phyloP scores from a whole-genome alignment of 2,113 vertebrate species.

The Sterrhoptilus dennistouni region DNA sequence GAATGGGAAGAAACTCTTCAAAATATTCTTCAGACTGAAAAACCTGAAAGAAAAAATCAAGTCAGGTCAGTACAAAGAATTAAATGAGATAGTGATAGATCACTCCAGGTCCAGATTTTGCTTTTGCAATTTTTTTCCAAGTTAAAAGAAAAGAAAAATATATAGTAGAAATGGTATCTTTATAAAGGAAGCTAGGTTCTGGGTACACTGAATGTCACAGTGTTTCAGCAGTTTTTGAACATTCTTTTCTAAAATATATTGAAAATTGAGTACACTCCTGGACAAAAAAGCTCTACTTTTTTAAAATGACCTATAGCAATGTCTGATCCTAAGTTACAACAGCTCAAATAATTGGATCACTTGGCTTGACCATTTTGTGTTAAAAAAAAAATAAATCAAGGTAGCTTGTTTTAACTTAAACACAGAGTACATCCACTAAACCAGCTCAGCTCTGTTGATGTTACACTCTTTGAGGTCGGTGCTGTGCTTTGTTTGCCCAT shows the following conservation, averaged over 20 bases:
- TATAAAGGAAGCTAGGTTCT: neutral
- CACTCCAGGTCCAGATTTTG: neutral
- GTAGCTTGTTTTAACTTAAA: neutral
- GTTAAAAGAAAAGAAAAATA: neutral
- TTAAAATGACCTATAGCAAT: neutral
- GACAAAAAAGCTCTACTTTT: rapidly evolving
- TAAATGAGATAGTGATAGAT: neutral
- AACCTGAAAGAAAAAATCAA: neutral
- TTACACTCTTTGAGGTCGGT: no score
- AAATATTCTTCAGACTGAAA: neutral
- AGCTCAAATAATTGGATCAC: neutral
- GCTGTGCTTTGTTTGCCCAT: neutral
- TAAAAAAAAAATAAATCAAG: no score
- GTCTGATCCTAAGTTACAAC: neutral
- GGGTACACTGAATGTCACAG: neutral
- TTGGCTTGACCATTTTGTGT: neutral
- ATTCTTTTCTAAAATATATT: neutral
- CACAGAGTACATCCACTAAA: rapidly evolving
- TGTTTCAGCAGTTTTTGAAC: neutral
- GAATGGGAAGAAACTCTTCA: neutral
- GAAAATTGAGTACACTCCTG: neutral
- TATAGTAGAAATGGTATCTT: neutral
- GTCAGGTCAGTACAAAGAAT: neutral
- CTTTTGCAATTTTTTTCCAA: neutral
- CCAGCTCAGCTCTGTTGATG: rapidly evolving